phyloP scores from a whole-genome alignment of 1,140 invertebrate genomes.

The Procambarus clarkii region DNA sequence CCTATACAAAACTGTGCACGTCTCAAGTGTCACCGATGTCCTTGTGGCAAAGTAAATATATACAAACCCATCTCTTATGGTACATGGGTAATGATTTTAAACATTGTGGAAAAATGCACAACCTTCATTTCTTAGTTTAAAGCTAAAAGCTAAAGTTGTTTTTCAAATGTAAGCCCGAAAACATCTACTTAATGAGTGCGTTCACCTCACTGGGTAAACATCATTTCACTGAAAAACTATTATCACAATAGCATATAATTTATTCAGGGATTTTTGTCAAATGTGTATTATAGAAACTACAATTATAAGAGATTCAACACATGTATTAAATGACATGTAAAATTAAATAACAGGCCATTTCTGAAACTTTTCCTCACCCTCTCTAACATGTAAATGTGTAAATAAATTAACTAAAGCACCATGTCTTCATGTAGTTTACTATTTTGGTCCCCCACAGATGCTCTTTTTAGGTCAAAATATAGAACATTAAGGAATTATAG shows the following conservation, averaged over 20 bases:
- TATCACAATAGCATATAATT: background rate
- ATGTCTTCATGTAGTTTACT: background rate
- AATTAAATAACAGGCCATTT: background rate
- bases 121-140: too few species aligned
- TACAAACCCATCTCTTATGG: too few species aligned
- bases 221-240: too few species aligned
- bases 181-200: too few species aligned
- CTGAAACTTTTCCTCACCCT: background rate
- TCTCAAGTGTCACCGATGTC: too few species aligned
- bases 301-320: background rate
- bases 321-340: slow-evolving; percentile 1
- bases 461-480: background rate
- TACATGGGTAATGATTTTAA: too few species aligned
- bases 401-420: background rate
- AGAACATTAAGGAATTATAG: background rate
- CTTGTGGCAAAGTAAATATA: too few species aligned
- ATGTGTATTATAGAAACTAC: background rate
- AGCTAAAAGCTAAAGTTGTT: too few species aligned
- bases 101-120: too few species aligned
- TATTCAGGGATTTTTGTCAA: background rate
- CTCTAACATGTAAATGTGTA: background rate
- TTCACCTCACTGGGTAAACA: too few species aligned
- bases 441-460: background rate
- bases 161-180: too few species aligned
- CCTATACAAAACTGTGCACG: too few species aligned